A percentile compares a stretch with the other conserved stretches of the same genome.
Evolutionary conservation across 1,140 invertebrate species (phyloP).

Genomic region (Centruroides sculpturatus): DNA sequence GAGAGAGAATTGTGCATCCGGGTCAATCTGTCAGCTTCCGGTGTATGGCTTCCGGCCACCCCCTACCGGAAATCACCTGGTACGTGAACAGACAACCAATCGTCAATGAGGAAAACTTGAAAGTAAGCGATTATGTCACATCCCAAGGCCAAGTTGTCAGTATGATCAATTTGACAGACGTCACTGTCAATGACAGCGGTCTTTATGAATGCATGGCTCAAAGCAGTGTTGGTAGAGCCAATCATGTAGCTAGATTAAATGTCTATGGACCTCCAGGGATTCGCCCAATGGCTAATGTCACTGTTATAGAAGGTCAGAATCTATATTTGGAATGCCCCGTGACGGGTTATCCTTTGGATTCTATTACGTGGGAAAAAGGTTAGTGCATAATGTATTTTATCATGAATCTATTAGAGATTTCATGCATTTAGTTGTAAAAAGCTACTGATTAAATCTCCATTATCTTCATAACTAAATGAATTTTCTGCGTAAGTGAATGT

Average conservation of each 20-base stretch:
- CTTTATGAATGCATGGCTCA: conserved; percentile 27
- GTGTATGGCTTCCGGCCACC: conserved; percentile 73
- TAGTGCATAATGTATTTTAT: conserved; percentile 48
- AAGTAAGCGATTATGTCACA: conserved; percentile 48
- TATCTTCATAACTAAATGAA: no score
- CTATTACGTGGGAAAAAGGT: conserved; percentile 34
- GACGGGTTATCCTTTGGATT: conserved; percentile 10
- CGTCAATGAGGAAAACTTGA: conserved; percentile 1
- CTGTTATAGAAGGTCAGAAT: conserved; percentile 24
- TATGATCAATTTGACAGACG: conserved; percentile 31
- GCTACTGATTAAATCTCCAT: no score
- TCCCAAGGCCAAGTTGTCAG: conserved; percentile 28
- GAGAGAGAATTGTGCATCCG: conserved; percentile 48
- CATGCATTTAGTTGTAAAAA: no score
- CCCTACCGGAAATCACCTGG: conserved; percentile 88
- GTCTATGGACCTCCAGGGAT: conserved; percentile 42
- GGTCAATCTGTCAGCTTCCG: conserved; percentile 48
- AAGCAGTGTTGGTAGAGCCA: conserved; percentile 34
- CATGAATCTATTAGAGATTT: conserved; percentile 40
- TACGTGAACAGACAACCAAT: conserved; percentile 54
- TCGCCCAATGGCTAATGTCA: conserved; percentile 29
- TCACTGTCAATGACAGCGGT: conserved; percentile 30
- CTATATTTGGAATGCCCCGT: neutral
- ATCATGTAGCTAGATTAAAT: conserved; percentile 60
- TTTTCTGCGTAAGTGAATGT: no score